A percentile compares a stretch with the other conserved stretches of the same genome.
Evolutionary conservation across 2,113 vertebrate species (phyloP).

Genomic region (Poeciliopsis turrubarensis): DNA sequence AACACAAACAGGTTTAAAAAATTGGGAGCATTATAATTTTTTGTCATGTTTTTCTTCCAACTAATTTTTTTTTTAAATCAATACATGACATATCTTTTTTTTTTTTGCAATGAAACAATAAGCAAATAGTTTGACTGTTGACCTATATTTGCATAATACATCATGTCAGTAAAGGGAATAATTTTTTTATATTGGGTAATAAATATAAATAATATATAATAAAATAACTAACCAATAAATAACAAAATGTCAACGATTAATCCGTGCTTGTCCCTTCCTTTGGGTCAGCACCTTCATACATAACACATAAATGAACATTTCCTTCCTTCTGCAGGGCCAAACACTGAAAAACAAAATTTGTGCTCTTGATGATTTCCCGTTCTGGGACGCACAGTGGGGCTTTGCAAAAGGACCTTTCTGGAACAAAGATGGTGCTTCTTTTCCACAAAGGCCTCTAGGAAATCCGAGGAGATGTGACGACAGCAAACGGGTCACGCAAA

Average conservation of each 20-base stretch:
- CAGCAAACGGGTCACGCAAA: conserved; percentile 28
- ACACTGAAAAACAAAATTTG: conserved; percentile 5
- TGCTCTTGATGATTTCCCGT: conserved; percentile 4
- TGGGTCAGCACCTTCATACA: neutral
- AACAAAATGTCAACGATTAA: neutral
- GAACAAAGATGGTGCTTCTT: conserved; percentile 45
- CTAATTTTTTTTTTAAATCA: neutral
- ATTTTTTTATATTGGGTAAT: neutral
- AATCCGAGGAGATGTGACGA: conserved; percentile 28
- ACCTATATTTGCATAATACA: neutral
- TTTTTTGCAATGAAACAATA: neutral
- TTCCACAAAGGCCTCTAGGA: conserved; percentile 36
- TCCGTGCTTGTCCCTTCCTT: neutral
- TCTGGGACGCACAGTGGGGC: neutral
- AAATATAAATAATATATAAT: too few relatives aligned
- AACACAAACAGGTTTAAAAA: neutral
- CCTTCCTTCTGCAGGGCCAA: neutral
- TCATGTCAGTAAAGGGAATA: too few relatives aligned
- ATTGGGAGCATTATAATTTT: neutral
- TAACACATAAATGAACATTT: neutral
- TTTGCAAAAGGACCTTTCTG: neutral
- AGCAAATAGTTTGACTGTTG: too few relatives aligned
- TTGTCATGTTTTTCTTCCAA: neutral
- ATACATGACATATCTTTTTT: neutral
- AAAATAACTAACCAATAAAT: neutral